phyloP scores from a whole-genome alignment of 2,797 vertebrate genomes.

The Galaxias olidus region DNA sequence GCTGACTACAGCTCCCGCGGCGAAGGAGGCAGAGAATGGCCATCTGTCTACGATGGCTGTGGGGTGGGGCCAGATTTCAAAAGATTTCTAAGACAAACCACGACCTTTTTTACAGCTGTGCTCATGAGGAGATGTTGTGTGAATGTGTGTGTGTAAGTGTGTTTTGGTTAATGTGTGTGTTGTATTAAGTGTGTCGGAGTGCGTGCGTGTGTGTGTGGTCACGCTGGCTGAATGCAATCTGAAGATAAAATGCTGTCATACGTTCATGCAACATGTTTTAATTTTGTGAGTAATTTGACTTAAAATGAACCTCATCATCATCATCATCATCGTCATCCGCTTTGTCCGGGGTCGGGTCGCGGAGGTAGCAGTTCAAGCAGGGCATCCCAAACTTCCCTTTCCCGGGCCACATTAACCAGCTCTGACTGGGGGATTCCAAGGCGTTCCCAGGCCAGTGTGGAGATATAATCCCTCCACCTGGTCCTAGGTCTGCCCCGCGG shows the following conservation, averaged over 20 bases:
- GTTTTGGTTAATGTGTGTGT: not conserved
- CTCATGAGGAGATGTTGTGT: slow-evolving; percentile 36
- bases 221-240: not conserved
- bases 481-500: too few relatives aligned
- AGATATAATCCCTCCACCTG: too few relatives aligned
- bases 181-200: not conserved
- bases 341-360: too few relatives aligned
- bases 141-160: slow-evolving; percentile 20
- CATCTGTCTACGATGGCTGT: slow-evolving; percentile 69
- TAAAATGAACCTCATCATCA: not conserved
- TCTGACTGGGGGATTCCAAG: too few relatives aligned
- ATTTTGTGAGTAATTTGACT: not conserved
- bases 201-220: not conserved
- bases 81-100: slow-evolving; percentile 50
- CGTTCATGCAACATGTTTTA: too few relatives aligned
- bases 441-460: too few relatives aligned
- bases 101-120: slow-evolving; percentile 56
- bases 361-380: too few relatives aligned
- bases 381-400: too few relatives aligned
- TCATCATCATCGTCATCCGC: too few relatives aligned
- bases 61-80: slow-evolving; percentile 64
- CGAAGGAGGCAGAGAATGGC: slow-evolving; percentile 51
- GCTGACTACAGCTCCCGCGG: slow-evolving; percentile 34
- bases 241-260: too few relatives aligned
- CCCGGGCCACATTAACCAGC: too few relatives aligned